phyloP scores from a whole-genome alignment of 2,888 invertebrate species.

The Lasioglossum vierecki region DNA sequence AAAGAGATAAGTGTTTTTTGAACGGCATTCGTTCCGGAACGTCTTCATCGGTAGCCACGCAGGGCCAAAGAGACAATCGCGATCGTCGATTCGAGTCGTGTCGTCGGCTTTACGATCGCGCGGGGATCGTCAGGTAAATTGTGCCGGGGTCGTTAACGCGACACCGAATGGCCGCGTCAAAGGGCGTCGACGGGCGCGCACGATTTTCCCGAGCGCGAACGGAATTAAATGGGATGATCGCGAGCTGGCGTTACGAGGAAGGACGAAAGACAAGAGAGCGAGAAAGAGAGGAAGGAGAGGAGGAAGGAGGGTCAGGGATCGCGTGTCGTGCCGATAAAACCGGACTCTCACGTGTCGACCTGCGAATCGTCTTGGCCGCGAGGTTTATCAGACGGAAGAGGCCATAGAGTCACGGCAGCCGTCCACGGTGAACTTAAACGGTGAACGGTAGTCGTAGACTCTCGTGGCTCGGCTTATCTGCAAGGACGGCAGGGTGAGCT shows the following conservation, averaged over 20 bases:
- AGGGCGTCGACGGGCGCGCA: constrained; percentile 28
- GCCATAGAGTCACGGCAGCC: constrained; percentile 69
- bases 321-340: constrained; percentile 66
- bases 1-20: background rate
- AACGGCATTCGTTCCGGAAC: constrained; percentile 9
- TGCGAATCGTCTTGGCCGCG: constrained; percentile 73
- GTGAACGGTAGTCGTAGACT: constrained; percentile 72
- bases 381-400: constrained; percentile 71
- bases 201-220: constrained; percentile 32
- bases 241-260: background rate
- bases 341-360: constrained; percentile 64
- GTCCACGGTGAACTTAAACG: constrained; percentile 70
- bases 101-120: constrained; percentile 35
- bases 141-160: constrained; percentile 31
- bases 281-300: background rate
- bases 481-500: constrained; percentile 32
- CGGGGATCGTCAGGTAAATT: constrained; percentile 25
- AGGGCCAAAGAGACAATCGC: background rate
- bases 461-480: constrained; percentile 58
- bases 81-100: background rate
- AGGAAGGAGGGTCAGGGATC: constrained; percentile 35
- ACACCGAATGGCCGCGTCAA: constrained; percentile 26
- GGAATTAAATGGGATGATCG: constrained; percentile 39
- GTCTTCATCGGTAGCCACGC: constrained; percentile 25
- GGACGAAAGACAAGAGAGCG: background rate